A percentile compares a stretch with the other conserved stretches of the same genome.
These are phyloP conservation scores for Phrynocephalus versicolor DNA, from an alignment of 2,113 vertebrate species.

Conservation along the genomic window DNA sequence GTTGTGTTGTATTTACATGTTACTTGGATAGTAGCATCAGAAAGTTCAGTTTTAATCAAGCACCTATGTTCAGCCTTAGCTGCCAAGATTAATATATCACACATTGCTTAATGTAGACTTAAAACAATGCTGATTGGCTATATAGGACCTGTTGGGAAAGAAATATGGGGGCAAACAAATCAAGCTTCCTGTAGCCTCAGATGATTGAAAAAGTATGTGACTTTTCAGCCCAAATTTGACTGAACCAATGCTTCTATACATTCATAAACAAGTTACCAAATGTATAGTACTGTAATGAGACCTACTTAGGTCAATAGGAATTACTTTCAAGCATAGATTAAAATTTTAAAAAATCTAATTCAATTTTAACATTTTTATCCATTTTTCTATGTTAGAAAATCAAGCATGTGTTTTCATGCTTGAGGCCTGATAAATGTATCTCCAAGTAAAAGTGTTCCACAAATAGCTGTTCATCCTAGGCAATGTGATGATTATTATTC, in stretches of 20 bases:
- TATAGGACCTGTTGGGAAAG: not conserved
- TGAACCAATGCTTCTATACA: no score
- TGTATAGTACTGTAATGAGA: not conserved
- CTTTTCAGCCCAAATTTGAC: not conserved
- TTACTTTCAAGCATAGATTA: not conserved
- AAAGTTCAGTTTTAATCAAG: not conserved
- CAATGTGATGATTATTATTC: not conserved
- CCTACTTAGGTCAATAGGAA: not conserved
- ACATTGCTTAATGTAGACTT: no score
- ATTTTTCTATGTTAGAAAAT: not conserved
- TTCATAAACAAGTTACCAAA: no score
- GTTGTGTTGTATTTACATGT: not conserved
- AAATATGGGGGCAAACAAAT: not conserved
- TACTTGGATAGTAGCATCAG: not conserved
- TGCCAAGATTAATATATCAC: no score
- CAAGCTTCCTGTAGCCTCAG: constrained; percentile 19
- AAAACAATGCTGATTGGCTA: not conserved
- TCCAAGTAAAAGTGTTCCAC: not conserved
- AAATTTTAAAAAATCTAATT: no score
- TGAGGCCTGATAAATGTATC: not conserved
- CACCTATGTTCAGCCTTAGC: not conserved
- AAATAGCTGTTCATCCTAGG: not conserved
- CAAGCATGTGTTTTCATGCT: not conserved
- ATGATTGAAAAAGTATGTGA: not conserved
- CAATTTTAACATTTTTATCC: no score